A percentile compares a stretch with the other conserved stretches of the same genome.
These are phyloP conservation scores for Rhingia campestris DNA, from an alignment of 2,888 invertebrate species.

Conservation along the genomic window DNA sequence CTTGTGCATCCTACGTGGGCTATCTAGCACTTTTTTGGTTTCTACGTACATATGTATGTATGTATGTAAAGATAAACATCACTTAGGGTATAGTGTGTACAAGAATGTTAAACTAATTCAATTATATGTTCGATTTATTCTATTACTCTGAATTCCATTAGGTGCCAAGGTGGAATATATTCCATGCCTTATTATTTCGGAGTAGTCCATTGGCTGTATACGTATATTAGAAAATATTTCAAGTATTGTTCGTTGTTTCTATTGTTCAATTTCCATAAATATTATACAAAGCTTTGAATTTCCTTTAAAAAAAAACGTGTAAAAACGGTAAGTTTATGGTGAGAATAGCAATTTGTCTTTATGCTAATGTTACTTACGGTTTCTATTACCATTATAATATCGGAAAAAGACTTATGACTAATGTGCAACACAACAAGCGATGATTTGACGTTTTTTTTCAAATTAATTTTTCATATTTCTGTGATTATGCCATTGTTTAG, in stretches of 20 bases:
- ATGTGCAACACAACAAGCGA: no score
- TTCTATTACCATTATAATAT: no score
- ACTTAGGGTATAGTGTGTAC: constrained; percentile 25
- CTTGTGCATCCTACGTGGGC: constrained; percentile 17
- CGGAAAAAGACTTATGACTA: no score
- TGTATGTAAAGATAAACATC: constrained; percentile 42
- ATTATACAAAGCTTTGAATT: neutral
- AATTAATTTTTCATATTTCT: no score
- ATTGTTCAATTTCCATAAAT: neutral
- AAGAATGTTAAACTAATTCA: constrained; percentile 49
- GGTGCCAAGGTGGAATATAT: constrained; percentile 22
- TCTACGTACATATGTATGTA: constrained; percentile 55
- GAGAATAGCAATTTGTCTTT: no score
- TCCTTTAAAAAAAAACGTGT: neutral
- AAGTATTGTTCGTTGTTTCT: neutral
- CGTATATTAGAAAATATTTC: constrained; percentile 8
- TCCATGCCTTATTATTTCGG: constrained; percentile 32
- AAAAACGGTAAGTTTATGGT: no score
- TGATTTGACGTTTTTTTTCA: no score
- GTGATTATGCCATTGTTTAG: no score
- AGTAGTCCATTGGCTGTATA: constrained; percentile 30
- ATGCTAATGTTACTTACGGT: no score
- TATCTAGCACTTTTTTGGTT: constrained; percentile 62
- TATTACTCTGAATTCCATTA: constrained; percentile 29
- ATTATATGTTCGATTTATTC: constrained; percentile 54